phyloP scores from a whole-genome alignment of 2,888 invertebrate genomes.

The Agriopis marginaria region DNA sequence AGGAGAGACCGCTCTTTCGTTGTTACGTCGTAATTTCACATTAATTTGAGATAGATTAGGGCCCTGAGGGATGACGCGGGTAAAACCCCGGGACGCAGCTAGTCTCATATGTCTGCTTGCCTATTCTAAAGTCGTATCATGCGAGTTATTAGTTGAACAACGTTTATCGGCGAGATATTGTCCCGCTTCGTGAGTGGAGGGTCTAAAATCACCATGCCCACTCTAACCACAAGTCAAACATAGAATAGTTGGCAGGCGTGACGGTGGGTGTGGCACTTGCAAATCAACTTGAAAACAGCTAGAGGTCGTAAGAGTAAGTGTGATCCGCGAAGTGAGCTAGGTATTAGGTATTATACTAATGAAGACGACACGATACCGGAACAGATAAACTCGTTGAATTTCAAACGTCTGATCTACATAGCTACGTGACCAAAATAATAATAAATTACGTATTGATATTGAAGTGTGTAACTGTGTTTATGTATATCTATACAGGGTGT shows the following conservation, averaged over 20 bases:
- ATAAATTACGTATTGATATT: no score
- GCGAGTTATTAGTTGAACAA: conserved; percentile 1
- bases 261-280: conserved; percentile 26
- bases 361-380: not conserved
- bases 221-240: conserved; percentile 21
- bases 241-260: conserved; percentile 15
- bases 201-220: conserved; percentile 17
- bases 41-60: no score
- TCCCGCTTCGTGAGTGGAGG: not conserved
- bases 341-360: not conserved
- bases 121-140: not conserved
- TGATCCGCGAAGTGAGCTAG: not conserved
- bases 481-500: no score
- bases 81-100: not conserved
- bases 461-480: no score
- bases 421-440: no score
- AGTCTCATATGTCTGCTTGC: not conserved
- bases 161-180: not conserved
- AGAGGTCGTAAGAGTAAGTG: conserved; percentile 6
- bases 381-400: no score
- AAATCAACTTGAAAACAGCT: conserved; percentile 11
- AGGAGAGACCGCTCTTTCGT: no score
- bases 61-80: not conserved
- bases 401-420: no score
- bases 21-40: no score